Conservation (phyloP, 2,888 invertebrate species). For the Drosophila silvestris region DNA sequence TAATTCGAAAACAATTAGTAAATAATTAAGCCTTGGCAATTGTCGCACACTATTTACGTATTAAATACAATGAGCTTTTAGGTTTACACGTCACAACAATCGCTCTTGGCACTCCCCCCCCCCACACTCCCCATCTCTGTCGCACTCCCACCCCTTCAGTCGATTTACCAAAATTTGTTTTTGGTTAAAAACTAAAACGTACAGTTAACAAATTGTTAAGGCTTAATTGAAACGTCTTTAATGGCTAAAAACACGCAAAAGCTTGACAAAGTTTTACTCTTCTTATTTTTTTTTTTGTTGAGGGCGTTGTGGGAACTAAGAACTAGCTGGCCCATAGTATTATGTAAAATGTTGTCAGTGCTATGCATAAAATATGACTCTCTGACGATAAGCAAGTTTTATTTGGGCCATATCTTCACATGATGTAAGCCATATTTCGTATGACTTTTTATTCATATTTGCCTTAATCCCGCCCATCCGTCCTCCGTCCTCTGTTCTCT, state of each 20-base stretch:
- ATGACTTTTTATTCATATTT: constrained; percentile 40
- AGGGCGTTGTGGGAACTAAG: constrained; percentile 46
- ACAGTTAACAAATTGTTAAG: constrained; percentile 50
- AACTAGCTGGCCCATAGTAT: constrained; percentile 7
- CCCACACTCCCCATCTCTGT: not conserved
- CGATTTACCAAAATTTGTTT: constrained; percentile 12
- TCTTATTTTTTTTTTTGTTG: not conserved
- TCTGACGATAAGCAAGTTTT: constrained; percentile 20
- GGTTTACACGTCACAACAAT: constrained; percentile 51
- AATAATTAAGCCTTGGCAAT: constrained; percentile 74
- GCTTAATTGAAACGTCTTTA: constrained; percentile 63
- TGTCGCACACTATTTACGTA: constrained; percentile 50
- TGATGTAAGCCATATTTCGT: constrained; percentile 58
- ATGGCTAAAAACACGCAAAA: constrained; percentile 56
- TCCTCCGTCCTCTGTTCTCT: constrained; percentile 3
- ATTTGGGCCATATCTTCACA: constrained; percentile 31
- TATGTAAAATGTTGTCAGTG: constrained; percentile 28
- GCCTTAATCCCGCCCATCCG: constrained; percentile 10
- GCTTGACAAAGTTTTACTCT: constrained; percentile 13
- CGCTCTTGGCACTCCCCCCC: not conserved
- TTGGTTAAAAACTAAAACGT: constrained; percentile 20
- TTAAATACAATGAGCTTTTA: constrained; percentile 39
- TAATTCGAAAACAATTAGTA: constrained; percentile 77
- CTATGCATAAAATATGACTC: constrained; percentile 21
- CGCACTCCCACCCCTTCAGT: not conserved